Conservation (phyloP, 2,888 invertebrate genomes). For the Pachymerium ferrugineum region DNA sequence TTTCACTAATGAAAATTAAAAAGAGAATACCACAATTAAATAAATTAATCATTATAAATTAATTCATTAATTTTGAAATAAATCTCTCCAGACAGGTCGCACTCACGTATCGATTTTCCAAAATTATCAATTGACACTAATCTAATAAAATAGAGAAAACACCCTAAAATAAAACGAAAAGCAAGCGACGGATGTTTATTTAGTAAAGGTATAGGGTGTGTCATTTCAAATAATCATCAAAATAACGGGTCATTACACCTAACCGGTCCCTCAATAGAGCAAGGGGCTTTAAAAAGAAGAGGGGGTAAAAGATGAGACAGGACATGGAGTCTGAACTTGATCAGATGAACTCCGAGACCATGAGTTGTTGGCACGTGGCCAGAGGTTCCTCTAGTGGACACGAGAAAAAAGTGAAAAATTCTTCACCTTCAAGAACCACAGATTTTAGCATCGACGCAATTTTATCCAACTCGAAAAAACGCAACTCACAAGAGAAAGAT, state of each 20-base stretch:
- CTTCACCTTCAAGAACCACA: background rate
- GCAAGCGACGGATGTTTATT: background rate
- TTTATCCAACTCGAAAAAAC: background rate
- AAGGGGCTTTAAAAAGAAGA: background rate
- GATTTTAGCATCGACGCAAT: background rate
- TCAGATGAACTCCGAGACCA: background rate
- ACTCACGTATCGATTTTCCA: no score
- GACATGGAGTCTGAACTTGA: background rate
- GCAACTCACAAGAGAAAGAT: background rate
- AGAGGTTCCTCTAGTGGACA: background rate
- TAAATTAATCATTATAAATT: no score
- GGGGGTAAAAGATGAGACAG: background rate
- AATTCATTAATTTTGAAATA: no score
- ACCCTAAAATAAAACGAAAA: background rate
- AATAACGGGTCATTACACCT: background rate
- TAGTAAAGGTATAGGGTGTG: background rate
- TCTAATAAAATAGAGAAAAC: no score
- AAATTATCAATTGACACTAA: no score
- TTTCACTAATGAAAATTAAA: no score
- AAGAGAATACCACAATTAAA: no score
- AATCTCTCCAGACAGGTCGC: no score
- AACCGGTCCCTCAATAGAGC: background rate
- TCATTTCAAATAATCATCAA: background rate
- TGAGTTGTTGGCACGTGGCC: conserved; percentile 18
- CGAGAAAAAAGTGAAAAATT: background rate